Evolutionary conservation across 2,113 vertebrate genomes (phyloP), one percentile per base, ranked within the genome.

Genomic region (Saimiri boliviensis): DNA sequence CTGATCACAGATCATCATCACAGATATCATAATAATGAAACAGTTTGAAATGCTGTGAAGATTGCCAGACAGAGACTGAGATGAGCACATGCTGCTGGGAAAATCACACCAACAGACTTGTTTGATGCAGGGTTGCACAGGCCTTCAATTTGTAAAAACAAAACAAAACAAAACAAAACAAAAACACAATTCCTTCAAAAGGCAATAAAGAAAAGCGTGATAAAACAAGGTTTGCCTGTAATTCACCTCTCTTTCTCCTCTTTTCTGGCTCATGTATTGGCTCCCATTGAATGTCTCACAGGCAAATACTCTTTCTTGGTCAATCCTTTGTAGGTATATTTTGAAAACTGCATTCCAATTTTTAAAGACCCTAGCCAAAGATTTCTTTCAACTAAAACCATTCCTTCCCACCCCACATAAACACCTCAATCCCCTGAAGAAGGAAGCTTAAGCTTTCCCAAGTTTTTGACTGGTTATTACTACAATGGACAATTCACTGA

Each of bases 281-380:
- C 74, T 42, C 30, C 49, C 17, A 63, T 32, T 35, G 56, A 56
- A 20, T 12, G 45, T 60, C 58, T 95, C 25, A 35, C 9, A 42
- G 21, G 83, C 21, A 89, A 47, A 17, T 88, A 89, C 25, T 83
- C 56, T 71, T 85, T 89, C 66, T 81, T 47, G 32, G 70, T 66
- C 81, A 95, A 25, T 86, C 66, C 42, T 68, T 71, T 49, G 35
- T 76, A 66, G 9, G 5, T 71, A 87, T 12, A 63, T 30, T 91
- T 86, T 79, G 30, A 86, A 96, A 97, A 95, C 35, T 20, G 1
- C 40, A 74, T 68, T 40, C 83, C 63, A 17, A 52, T 96, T 95
- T 91, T 56, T 47, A 89, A 94, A 96, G 74, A 70, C 40, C 16
- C 40, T 52, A 35, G 30, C 45, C 19, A 54, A 87, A 37, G 13